Conservation (phyloP, 2,888 invertebrate species). For the Melieria omissa region DNA sequence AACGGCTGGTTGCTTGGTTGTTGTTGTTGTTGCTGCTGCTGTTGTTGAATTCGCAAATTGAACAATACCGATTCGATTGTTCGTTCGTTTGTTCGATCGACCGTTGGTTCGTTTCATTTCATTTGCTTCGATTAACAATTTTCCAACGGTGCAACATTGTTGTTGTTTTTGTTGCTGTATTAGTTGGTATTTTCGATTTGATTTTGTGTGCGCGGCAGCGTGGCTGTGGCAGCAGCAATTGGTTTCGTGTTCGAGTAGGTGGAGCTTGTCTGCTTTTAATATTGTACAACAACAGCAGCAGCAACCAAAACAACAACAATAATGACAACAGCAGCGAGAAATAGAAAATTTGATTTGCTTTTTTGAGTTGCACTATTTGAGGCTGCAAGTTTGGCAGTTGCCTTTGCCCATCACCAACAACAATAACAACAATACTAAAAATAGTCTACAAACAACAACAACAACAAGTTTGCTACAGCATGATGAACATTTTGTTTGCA, state of each 20-base stretch:
- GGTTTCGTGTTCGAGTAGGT: conserved; percentile 37
- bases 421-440: conserved; percentile 5
- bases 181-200: conserved; percentile 13
- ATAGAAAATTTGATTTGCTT: conserved; percentile 38
- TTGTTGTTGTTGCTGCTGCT: conserved; percentile 6
- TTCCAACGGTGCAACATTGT: conserved; percentile 10
- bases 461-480: background rate
- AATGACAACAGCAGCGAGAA: conserved; percentile 25
- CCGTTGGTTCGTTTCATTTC: conserved; percentile 29
- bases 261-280: conserved; percentile 45
- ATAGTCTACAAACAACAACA: conserved; percentile 9
- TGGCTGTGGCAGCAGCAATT: background rate
- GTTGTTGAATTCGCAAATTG: conserved; percentile 10
- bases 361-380: background rate
- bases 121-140: conserved; percentile 39
- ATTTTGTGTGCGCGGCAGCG: conserved; percentile 20
- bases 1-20: conserved; percentile 25
- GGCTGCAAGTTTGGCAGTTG: conserved; percentile 17
- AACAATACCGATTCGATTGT: conserved; percentile 37
- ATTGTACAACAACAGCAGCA: conserved; percentile 2
- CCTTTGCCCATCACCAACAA: conserved; percentile 1
- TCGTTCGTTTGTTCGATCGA: background rate
- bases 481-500: too few species aligned
- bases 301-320: conserved; percentile 18
- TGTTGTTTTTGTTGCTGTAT: conserved; percentile 7